These are phyloP conservation scores for Mantis religiosa DNA, from an alignment of 2,888 invertebrate genomes.

Conservation along the genomic window DNA sequence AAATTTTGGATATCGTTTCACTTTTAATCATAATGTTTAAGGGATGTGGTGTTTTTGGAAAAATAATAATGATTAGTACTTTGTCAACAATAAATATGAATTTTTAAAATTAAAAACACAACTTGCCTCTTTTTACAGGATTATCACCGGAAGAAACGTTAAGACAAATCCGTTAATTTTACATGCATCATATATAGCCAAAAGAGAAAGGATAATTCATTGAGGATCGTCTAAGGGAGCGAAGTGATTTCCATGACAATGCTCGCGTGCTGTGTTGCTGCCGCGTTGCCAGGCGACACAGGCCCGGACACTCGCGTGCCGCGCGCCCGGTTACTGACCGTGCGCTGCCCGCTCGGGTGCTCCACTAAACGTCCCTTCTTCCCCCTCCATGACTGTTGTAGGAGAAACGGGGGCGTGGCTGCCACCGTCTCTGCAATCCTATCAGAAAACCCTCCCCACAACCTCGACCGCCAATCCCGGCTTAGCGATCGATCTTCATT, in stretches of 20 bases:
- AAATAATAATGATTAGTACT: no score
- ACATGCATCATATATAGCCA: no score
- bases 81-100: no score
- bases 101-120: no score
- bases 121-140: no score
- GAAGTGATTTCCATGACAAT: background rate
- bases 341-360: background rate
- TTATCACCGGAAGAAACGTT: no score
- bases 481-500: slow-evolving; percentile 5
- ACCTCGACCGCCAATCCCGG: slow-evolving; percentile 17
- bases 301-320: background rate
- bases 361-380: background rate
- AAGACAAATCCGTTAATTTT: no score
- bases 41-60: no score
- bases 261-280: background rate
- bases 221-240: no score
- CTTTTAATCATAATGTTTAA: no score
- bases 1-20: no score
- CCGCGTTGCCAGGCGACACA: slow-evolving; percentile 2
- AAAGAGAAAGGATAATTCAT: no score
- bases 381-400: background rate
- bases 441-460: slow-evolving; percentile 17
- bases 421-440: slow-evolving; percentile 11
- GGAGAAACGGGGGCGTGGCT: slow-evolving; percentile 17
- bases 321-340: background rate